These are phyloP conservation scores for Nemotelus nigrinus DNA, from an alignment of 2,888 invertebrate species.

Conservation along the genomic window DNA sequence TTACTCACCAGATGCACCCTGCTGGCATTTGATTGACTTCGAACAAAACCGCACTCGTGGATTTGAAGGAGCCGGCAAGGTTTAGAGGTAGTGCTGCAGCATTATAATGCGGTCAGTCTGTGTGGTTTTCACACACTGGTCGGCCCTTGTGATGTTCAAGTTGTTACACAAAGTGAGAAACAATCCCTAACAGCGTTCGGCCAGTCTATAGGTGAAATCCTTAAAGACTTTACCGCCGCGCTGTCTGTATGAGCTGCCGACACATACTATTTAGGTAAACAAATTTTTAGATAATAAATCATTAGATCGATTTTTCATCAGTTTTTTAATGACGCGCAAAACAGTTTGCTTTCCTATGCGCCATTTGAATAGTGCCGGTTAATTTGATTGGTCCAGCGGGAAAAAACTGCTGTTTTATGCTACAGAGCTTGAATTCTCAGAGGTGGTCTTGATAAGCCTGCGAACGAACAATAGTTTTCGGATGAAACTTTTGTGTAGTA, in stretches of 20 bases:
- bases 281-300: constrained; percentile 38
- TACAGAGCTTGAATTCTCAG: constrained; percentile 8
- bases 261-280: constrained; percentile 33
- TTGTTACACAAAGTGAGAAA: constrained; percentile 22
- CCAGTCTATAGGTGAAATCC: constrained; percentile 25
- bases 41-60: constrained; percentile 47
- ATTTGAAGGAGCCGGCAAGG: constrained; percentile 16
- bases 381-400: constrained; percentile 28
- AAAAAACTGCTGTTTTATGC: constrained; percentile 9
- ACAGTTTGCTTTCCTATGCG: constrained; percentile 15
- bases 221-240: constrained; percentile 28
- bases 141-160: constrained; percentile 45
- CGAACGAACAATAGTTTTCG: constrained; percentile 15
- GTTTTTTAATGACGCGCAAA: constrained; percentile 22
- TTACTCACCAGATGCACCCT: constrained; percentile 46
- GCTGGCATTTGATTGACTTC: constrained; percentile 47
- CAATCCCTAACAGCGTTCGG: constrained; percentile 29
- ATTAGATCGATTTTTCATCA: constrained; percentile 34
- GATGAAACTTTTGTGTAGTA: constrained; percentile 15
- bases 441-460: constrained; percentile 10
- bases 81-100: constrained; percentile 12
- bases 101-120: constrained; percentile 40
- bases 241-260: neutral
- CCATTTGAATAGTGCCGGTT: constrained; percentile 28
- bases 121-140: constrained; percentile 49